Conservation (phyloP, 2,113 vertebrate species). For the Hiodon alosoides region DNA sequence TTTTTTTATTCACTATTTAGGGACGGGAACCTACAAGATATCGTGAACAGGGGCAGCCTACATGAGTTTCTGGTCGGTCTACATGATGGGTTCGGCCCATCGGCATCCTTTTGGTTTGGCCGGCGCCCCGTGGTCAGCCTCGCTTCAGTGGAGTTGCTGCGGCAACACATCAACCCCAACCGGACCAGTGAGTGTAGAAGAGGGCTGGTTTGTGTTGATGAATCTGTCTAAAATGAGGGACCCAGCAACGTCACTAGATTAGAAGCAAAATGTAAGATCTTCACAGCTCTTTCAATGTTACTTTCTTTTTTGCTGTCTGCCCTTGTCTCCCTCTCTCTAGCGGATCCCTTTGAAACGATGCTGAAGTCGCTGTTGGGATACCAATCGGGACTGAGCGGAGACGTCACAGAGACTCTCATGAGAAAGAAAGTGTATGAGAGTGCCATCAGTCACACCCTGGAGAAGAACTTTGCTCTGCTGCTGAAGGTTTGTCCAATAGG, state of each 20-base stretch:
- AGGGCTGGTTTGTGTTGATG: too few relatives aligned
- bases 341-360: constrained; percentile 94
- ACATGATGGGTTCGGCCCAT: constrained; percentile 79
- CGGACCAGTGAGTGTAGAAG: constrained; percentile 68
- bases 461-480: constrained; percentile 73
- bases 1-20: constrained; percentile 46
- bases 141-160: constrained; percentile 75
- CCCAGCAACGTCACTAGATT: background rate
- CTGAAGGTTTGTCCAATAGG: constrained; percentile 66
- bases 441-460: constrained; percentile 69
- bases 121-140: constrained; percentile 85
- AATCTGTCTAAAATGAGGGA: too few relatives aligned
- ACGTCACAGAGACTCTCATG: constrained; percentile 61
- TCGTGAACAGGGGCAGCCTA: constrained; percentile 77
- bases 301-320: background rate
- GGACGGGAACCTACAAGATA: constrained; percentile 91
- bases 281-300: background rate
- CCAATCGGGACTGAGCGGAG: constrained; percentile 65
- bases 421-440: constrained; percentile 82
- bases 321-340: constrained; percentile 54
- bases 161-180: constrained; percentile 88
- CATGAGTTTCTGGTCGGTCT: constrained; percentile 85
- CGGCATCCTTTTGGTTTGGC: constrained; percentile 95
- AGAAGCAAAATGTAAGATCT: background rate
- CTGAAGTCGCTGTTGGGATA: constrained; percentile 89